Percentiles rank a stretch among this genome's conserved stretches.
phyloP scores from a whole-genome alignment of 2,113 vertebrate genomes.

The Platycercus adscitus region DNA sequence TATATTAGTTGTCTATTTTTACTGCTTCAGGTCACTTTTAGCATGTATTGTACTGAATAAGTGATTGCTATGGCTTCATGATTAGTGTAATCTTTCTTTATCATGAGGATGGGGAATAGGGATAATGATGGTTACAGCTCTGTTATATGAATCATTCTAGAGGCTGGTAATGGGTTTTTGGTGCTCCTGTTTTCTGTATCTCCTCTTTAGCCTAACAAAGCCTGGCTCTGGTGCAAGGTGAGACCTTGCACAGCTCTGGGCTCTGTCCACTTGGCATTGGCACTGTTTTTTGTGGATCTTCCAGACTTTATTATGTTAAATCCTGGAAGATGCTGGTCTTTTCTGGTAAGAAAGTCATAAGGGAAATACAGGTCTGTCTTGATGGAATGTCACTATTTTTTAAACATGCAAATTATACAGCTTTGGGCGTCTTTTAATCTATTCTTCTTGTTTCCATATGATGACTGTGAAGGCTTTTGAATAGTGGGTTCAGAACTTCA shows the following conservation, averaged over 20 bases:
- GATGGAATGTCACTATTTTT: background rate
- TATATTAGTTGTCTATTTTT: background rate
- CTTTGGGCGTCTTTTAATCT: background rate
- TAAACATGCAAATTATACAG: no score
- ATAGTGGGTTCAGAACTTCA: background rate
- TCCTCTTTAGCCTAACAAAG: background rate
- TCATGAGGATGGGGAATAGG: background rate
- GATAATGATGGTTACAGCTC: background rate
- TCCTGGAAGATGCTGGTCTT: background rate
- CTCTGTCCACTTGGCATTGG: background rate
- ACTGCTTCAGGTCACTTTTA: background rate
- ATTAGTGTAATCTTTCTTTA: background rate
- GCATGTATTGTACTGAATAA: background rate
- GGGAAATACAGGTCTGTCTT: background rate
- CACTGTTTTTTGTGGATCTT: rapidly evolving
- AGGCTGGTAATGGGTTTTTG: background rate
- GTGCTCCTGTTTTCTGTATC: background rate
- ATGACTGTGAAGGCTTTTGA: no score
- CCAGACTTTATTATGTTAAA: background rate
- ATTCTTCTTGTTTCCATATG: background rate
- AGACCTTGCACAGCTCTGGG: background rate
- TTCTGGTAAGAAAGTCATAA: background rate
- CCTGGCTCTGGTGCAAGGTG: background rate
- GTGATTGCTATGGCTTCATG: background rate
- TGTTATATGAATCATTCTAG: rapidly evolving